Evolutionary conservation across 2,113 vertebrate genomes (phyloP).

Genomic region (Monarcha castaneiventris): DNA sequence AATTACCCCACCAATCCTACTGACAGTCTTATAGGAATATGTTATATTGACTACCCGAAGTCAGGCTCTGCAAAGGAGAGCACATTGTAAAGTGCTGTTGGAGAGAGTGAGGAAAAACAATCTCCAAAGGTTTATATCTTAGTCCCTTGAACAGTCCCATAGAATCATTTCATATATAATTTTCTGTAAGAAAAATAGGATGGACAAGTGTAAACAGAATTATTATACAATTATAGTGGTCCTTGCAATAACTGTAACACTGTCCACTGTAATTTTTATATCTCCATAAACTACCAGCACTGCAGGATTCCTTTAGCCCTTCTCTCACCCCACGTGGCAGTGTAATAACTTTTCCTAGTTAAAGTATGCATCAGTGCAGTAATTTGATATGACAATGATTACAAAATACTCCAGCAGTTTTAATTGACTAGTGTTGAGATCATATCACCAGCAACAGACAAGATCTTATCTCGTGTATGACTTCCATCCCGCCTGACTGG

Average conservation of each 20-base stretch:
- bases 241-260: slow-evolving; percentile 30
- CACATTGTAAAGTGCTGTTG: neutral
- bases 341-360: slow-evolving; percentile 1
- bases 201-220: slow-evolving; percentile 59
- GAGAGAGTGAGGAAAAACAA: slow-evolving; percentile 4
- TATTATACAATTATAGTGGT: slow-evolving; percentile 52
- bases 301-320: neutral
- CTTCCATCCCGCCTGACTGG: slow-evolving; percentile 31
- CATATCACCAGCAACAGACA: slow-evolving; percentile 46
- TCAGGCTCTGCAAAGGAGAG: neutral
- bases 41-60: slow-evolving; percentile 51
- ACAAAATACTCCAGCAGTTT: slow-evolving; percentile 50
- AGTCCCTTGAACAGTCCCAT: neutral
- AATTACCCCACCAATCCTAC: slow-evolving; percentile 52
- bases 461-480: slow-evolving; percentile 52
- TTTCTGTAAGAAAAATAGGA: slow-evolving; percentile 36
- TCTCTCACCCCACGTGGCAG: neutral
- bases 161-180: slow-evolving; percentile 25
- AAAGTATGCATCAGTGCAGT: neutral
- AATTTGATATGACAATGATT: slow-evolving; percentile 48
- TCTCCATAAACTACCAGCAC: slow-evolving; percentile 14
- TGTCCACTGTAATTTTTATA: slow-evolving; percentile 42
- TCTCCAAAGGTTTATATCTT: neutral
- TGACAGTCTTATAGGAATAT: slow-evolving; percentile 50
- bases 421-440: slow-evolving; percentile 67